These are phyloP conservation scores for Paraplagusia blochii DNA, from an alignment of 2,113 vertebrate genomes.

Conservation along the genomic window DNA sequence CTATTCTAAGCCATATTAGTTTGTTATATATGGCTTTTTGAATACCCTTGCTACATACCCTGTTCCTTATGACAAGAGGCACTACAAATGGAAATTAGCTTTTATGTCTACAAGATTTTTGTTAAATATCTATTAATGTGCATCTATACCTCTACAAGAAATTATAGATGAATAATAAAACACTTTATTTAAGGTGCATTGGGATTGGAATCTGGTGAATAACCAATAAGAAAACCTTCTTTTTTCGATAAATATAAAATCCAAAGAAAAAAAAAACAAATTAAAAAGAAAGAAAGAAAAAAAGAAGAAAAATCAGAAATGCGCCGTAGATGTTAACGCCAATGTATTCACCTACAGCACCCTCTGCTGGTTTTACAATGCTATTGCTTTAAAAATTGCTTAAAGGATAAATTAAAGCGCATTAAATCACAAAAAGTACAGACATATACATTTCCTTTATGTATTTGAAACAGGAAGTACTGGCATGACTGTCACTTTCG, in stretches of 20 bases:
- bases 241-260: neutral
- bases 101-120: too few species aligned
- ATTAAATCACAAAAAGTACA: neutral
- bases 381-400: neutral
- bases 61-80: too few species aligned
- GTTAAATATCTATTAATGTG: too few species aligned
- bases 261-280: neutral
- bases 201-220: too few species aligned
- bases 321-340: neutral
- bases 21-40: too few species aligned
- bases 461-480: neutral
- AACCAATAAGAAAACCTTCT: neutral
- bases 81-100: too few species aligned
- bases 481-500: neutral
- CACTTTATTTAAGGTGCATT: too few species aligned
- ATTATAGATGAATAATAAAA: too few species aligned
- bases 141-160: too few species aligned
- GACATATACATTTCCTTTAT: neutral
- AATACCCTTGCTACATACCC: too few species aligned
- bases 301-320: neutral
- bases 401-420: neutral
- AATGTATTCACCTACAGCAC: constrained; percentile 19
- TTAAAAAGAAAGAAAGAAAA: too few species aligned
- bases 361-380: constrained; percentile 13
- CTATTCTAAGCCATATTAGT: too few species aligned